Percentiles rank a stretch among this genome's conserved stretches.
Conservation (phyloP, 2,888 invertebrate species). For the Eurytoma adleriae region DNA sequence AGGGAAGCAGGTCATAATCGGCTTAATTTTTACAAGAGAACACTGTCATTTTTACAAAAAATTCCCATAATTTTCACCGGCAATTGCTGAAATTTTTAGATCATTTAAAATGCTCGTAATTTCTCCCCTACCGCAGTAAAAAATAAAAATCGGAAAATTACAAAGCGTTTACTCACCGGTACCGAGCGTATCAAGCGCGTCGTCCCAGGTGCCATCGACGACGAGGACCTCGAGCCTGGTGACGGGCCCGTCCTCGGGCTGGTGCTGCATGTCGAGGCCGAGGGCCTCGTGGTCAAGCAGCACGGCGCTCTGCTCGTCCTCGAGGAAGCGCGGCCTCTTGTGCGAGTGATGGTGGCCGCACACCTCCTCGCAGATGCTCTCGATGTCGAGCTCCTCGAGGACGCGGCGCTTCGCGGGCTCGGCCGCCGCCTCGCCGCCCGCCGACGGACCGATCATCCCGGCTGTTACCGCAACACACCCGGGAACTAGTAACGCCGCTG, state of each 20-base stretch:
- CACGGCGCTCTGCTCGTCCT: neutral
- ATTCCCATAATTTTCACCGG: too few species aligned
- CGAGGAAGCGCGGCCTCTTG: constrained; percentile 33
- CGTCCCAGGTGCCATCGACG: constrained; percentile 71
- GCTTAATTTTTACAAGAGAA: too few species aligned
- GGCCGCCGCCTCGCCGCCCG: too few species aligned
- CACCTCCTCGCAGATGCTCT: constrained; percentile 71
- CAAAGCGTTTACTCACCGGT: constrained; percentile 45
- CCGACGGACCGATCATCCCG: neutral
- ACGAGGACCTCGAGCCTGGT: constrained; percentile 72
- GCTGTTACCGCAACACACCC: neutral
- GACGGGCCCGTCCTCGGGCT: constrained; percentile 62
- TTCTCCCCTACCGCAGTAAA: too few species aligned
- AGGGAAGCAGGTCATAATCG: too few species aligned
- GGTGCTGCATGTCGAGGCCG: constrained; percentile 39
- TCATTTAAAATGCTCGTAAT: too few species aligned
- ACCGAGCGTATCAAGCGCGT: constrained; percentile 65
- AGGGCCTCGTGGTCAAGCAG: constrained; percentile 14
- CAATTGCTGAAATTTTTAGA: too few species aligned
- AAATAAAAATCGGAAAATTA: constrained; percentile 12
- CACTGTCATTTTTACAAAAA: too few species aligned
- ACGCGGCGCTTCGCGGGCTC: constrained; percentile 68
- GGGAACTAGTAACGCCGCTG: too few species aligned
- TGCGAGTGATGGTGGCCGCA: constrained; percentile 60
- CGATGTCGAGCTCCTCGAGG: constrained; percentile 72